Percentiles rank a stretch among this genome's conserved stretches.
Evolutionary conservation across 2,113 vertebrate species (phyloP).

Genomic region (Murina feae): DNA sequence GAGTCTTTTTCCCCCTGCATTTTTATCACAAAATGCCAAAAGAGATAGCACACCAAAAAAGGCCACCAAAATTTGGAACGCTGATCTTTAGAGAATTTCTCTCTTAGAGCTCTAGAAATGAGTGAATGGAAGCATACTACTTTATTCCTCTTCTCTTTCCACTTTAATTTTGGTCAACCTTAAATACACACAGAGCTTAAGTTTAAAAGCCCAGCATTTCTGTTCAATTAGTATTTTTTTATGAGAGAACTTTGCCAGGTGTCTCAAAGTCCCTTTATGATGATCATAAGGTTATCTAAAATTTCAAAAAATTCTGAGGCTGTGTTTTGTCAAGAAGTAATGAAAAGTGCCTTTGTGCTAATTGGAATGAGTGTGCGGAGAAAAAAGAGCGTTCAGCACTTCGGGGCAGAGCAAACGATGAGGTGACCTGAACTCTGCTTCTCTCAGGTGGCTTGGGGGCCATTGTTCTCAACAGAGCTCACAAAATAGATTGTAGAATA

Average conservation of each 20-base stretch:
- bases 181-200: conserved; percentile 59
- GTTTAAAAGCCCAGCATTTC: conserved; percentile 47
- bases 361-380: not conserved
- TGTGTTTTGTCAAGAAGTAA: conserved; percentile 38
- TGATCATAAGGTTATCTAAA: conserved; percentile 58
- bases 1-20: not conserved
- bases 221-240: conserved; percentile 58
- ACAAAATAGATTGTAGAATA: conserved; percentile 57
- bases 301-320: conserved; percentile 52
- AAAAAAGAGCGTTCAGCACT: conserved; percentile 31
- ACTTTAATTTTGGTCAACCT: conserved; percentile 47
- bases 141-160: conserved; percentile 35
- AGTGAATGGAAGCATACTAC: not conserved
- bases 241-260: conserved; percentile 40
- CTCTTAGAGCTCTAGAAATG: not conserved
- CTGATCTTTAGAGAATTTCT: not conserved
- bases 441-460: conserved; percentile 13
- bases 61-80: not conserved
- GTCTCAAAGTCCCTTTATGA: conserved; percentile 62
- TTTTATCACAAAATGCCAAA: not conserved
- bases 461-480: conserved; percentile 31
- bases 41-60: not conserved
- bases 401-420: conserved; percentile 32
- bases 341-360: conserved; percentile 49
- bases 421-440: conserved; percentile 50